Base-by-base conservation (phyloP, 2,888 invertebrate species). In the Rhagonycha fulva region DNA sequence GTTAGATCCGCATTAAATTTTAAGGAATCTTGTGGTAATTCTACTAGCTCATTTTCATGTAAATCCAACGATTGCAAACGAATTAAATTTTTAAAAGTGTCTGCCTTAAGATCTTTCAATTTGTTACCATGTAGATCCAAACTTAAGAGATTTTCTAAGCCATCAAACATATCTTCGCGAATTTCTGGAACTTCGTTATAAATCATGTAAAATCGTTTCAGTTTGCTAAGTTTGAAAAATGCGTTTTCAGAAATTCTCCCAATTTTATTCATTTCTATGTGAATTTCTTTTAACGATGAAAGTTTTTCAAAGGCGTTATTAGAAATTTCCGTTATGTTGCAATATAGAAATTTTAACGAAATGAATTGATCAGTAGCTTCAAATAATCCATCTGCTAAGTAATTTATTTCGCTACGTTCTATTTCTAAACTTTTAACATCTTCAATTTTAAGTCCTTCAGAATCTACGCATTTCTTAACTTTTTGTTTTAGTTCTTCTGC, bases 391-490 rank as follows among this genome's bases (percentile, higher is more conserved):
- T 67, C 11, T 4, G 12, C 24, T 47, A 72, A 32, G 9, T 68
- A 73, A 62, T 73, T 32, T 10, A 73, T 68, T 12, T 68, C 19
- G 23, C 69, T 73, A 9, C 14, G n/a, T 30, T 73, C 62, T 12
- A 73, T 73, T 68, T 62, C 62, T 24, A 72, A 62, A 24, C 30
- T 62, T 68, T 72, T 9, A 24, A 72, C 60, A 19, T 72, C 68
- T 60, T 67, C 68, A 9, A 61, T 19, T 32, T 67, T 68, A 23
- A 68, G 14, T 9, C 28, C 14, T 14, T 47, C 61, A 7, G 9
- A 14, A 14, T 68, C 61, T n/a, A 14, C 61, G 24, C 28, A 32
- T 14, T 11, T 14, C 9, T 62, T 2, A 23, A 74, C 28, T 10
- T 62, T 47, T 0, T 63, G 11, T 47, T 69, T 74, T 12, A 74